Evolutionary conservation across 1,140 invertebrate genomes (phyloP).

Genomic region (Ips nitidus): DNA sequence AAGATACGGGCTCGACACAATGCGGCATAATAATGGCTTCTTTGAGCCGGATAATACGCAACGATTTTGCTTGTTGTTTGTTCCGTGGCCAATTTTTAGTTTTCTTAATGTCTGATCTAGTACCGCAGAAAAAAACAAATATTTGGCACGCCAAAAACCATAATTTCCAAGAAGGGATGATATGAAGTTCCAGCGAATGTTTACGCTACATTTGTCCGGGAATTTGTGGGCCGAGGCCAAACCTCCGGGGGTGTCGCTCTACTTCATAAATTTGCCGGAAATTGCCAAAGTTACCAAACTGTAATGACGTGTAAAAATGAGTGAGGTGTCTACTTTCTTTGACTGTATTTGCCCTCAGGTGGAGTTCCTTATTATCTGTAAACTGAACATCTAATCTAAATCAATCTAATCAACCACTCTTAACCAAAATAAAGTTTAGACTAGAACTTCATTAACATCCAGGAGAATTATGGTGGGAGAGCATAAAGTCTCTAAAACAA

Average conservation of each 20-base stretch:
- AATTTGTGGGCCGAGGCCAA: neutral
- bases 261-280: slow-evolving; percentile 3
- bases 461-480: too few species aligned
- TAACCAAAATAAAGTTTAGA: too few species aligned
- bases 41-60: slow-evolving; percentile 14
- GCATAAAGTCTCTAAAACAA: too few species aligned
- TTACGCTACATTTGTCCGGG: neutral
- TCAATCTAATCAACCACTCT: too few species aligned
- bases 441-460: too few species aligned
- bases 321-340: neutral
- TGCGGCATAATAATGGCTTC: slow-evolving; percentile 16
- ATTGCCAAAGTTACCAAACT: slow-evolving; percentile 1
- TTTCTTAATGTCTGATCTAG: neutral
- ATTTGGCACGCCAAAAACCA: neutral
- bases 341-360: too few species aligned
- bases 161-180: neutral
- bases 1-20: slow-evolving; percentile 21
- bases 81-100: slow-evolving; percentile 8
- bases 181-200: neutral
- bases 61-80: slow-evolving; percentile 12
- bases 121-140: too few species aligned
- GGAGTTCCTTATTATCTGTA: too few species aligned
- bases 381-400: too few species aligned
- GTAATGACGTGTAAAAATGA: slow-evolving; percentile 2
- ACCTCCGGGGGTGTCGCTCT: neutral